phyloP scores from a whole-genome alignment of 2,113 vertebrate genomes.

The Callaeas wilsoni region DNA sequence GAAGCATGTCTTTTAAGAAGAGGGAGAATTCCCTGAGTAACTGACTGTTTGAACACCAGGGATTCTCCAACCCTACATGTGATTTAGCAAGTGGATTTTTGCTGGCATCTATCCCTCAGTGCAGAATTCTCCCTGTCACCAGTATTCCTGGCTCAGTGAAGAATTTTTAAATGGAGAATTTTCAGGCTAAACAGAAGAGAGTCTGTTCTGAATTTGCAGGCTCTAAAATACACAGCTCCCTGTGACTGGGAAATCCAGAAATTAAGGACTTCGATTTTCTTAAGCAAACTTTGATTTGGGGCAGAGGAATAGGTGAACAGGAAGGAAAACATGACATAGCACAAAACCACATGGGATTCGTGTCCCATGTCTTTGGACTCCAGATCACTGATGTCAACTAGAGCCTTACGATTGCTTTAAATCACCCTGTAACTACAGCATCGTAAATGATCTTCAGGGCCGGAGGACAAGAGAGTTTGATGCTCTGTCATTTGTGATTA shows the following conservation, averaged over 20 bases:
- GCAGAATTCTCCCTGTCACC: background rate
- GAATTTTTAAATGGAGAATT: conserved; percentile 20
- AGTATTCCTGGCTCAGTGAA: conserved; percentile 24
- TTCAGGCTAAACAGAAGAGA: conserved; percentile 43
- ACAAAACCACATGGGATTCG: background rate
- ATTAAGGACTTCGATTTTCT: background rate
- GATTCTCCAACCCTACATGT: background rate
- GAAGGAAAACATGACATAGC: background rate
- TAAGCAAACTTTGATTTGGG: background rate
- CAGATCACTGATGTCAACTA: background rate
- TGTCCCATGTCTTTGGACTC: background rate
- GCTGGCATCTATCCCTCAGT: background rate
- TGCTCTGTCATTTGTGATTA: background rate
- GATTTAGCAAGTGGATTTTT: background rate
- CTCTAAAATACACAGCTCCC: background rate
- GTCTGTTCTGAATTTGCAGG: conserved; percentile 23
- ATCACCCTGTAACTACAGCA: background rate
- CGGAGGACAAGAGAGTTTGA: background rate
- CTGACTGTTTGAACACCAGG: background rate
- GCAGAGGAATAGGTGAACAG: background rate
- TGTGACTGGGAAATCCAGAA: background rate
- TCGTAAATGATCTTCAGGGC: background rate
- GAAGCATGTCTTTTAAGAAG: background rate
- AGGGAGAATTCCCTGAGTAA: background rate
- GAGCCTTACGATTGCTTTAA: background rate